These are phyloP conservation scores for Amphiprion percula DNA, from an alignment of 2,113 vertebrate genomes.

Conservation along the genomic window DNA sequence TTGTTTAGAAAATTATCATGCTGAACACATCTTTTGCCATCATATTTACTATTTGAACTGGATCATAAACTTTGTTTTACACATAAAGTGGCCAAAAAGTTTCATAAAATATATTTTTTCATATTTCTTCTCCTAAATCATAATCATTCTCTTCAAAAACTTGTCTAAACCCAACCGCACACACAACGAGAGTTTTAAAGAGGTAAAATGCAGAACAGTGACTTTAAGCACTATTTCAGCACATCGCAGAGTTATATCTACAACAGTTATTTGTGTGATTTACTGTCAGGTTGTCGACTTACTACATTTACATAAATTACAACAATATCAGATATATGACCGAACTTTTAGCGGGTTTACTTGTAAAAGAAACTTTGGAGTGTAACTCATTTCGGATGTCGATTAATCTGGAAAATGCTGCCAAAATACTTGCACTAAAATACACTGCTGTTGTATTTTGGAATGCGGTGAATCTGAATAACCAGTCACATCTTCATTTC, in stretches of 20 bases:
- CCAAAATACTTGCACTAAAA: background rate
- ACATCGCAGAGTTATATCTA: no score
- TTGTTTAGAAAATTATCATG: conserved; percentile 1
- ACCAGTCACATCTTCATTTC: background rate
- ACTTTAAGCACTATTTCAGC: no score
- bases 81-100: background rate
- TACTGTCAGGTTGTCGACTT: no score
- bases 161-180: no score
- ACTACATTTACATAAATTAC: no score
- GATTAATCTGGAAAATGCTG: background rate
- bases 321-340: no score
- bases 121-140: no score
- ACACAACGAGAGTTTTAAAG: no score
- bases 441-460: background rate
- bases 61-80: background rate
- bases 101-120: background rate
- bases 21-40: background rate
- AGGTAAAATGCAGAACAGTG: no score
- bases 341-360: background rate
- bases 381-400: background rate
- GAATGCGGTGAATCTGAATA: background rate
- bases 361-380: background rate
- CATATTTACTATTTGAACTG: conserved; percentile 2
- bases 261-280: no score
- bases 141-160: no score